Evolutionary conservation across 2,888 invertebrate species (phyloP), one percentile per base, ranked within the genome.

Genomic region (Unio delphinus): DNA sequence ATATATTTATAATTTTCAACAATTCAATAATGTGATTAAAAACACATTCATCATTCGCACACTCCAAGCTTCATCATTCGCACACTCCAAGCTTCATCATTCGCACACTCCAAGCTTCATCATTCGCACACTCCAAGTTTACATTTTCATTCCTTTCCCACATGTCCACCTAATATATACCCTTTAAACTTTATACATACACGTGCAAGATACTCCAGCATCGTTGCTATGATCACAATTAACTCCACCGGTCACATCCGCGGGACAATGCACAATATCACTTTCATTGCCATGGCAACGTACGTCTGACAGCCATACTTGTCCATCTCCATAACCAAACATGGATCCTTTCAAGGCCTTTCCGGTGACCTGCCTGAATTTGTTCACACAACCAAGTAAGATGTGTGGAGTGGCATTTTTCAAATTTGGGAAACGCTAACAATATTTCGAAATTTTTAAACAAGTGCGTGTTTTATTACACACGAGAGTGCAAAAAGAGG

Each of bases 191-290:
- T 26, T 3, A 20, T 30, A 26, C 70, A 66, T 70, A 80, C 80
- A 69, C 17, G 64, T 45, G 67, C 80, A 80, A 1, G 73, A 63
- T 2, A 78, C 75, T 5, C 80, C 80, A 18, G 78, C 80, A 63
- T 80, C 80, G 17, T 71, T 65, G 17, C 71, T 60, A 62, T 80
- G 80, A 54, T 80, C 80, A 73, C 80, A 80, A 60, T 77, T 75
- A 4, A 78, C 67, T 18, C 78, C 77, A 6, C 74, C 77, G 2
- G 61, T 58, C 60, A 61, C 62, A 60, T 73, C 63, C 6, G 61
- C 23, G 15, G 54, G 55, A 63, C 80, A 80, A 30, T 72, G 65
- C 3, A 70, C 64, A 17, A 80, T 54, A 60, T 74, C 74, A 58
- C 63, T 69, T 60, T 75, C 78, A 56, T 74, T 72, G 11, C 78